Conservation (phyloP, 2,113 vertebrate species). For the Anguilla rostrata region DNA sequence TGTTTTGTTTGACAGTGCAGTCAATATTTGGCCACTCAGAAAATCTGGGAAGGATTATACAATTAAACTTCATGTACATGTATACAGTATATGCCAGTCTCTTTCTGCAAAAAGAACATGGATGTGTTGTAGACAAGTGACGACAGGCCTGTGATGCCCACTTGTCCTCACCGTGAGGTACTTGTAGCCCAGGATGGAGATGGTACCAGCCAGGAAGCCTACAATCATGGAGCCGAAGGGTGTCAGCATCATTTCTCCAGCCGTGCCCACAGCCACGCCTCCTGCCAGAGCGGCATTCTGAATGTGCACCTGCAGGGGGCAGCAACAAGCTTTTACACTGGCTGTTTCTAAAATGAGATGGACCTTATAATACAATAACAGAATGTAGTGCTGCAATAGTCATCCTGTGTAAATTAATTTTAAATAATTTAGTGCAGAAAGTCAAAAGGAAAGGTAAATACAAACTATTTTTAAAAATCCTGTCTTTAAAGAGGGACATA, state of each 20-base stretch:
- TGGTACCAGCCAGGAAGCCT: conserved; percentile 79
- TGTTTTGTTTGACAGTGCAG: not conserved
- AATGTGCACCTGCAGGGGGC: conserved; percentile 77
- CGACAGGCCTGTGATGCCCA: not conserved
- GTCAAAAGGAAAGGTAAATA: no score
- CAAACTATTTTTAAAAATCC: no score
- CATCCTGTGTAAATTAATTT: no score
- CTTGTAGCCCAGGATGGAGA: conserved; percentile 82
- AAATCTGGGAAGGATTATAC: not conserved
- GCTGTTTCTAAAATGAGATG: no score
- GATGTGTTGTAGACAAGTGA: not conserved
- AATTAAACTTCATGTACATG: not conserved
- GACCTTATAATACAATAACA: no score
- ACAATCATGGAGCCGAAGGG: conserved; percentile 84
- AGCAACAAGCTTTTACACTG: not conserved
- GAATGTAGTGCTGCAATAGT: no score
- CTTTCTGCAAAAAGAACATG: not conserved
- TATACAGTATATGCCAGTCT: not conserved
- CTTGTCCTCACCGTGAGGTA: conserved; percentile 75
- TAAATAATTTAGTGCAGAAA: no score
- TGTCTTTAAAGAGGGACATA: no score
- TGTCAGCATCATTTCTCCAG: conserved; percentile 90
- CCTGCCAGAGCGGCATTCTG: conserved; percentile 87
- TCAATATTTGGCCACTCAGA: not conserved
- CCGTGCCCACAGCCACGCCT: conserved; percentile 79